A percentile compares a stretch with the other conserved stretches of the same genome.
Conservation (phyloP, 1,140 invertebrate species). For the Bicyclus anynana region DNA sequence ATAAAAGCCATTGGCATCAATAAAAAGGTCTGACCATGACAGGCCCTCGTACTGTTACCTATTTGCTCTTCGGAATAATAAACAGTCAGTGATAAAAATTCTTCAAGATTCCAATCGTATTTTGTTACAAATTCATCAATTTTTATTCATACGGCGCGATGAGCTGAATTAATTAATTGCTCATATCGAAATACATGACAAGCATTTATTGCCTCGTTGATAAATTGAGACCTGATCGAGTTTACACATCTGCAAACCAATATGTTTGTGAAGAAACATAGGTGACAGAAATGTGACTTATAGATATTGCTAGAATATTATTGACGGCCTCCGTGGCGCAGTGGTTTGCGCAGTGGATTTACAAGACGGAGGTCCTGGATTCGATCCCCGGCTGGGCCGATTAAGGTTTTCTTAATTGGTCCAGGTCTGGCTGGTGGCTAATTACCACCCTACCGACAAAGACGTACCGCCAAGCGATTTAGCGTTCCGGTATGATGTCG, state of each 20-base stretch:
- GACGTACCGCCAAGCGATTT: no score
- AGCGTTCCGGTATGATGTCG: no score
- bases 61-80: not conserved
- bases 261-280: not conserved
- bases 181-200: constrained; percentile 27
- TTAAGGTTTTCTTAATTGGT: no score
- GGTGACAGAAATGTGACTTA: not conserved
- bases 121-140: constrained; percentile 32
- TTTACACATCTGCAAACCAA: constrained; percentile 11
- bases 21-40: no score
- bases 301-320: not conserved
- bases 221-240: constrained; percentile 20
- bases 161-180: constrained; percentile 27
- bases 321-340: no score
- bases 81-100: constrained; percentile 30
- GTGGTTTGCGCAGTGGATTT: no score
- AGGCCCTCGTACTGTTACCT: no score
- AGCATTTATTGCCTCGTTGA: constrained; percentile 24
- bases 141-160: constrained; percentile 30
- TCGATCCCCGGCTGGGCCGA: no score
- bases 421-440: no score
- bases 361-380: no score
- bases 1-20: no score
- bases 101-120: constrained; percentile 27
- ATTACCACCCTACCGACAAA: no score